Base-by-base conservation (phyloP, 2,797 vertebrate species). In the Falco peregrinus region DNA sequence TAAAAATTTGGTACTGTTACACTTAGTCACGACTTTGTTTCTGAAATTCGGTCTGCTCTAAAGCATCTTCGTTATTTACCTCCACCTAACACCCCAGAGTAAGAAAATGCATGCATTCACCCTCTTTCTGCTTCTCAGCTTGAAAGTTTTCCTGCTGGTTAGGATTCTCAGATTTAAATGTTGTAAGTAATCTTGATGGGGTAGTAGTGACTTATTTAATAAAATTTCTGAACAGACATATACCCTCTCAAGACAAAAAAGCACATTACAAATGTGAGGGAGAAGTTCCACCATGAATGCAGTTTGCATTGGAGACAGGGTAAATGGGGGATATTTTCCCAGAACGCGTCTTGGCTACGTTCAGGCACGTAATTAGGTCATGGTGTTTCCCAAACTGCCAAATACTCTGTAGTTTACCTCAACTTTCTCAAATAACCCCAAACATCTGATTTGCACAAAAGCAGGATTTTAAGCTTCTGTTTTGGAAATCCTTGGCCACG, bases 331-430 rank as follows among this genome's bases (percentile, higher is more conserved):
- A 21, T 48, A 8, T 59, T 67, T 39, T 79, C 35, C 60, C 39
- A 67, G 24, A 45, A 80, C 0, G 0, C 1, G 0, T 31, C 19
- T 57, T 8, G 5, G 39, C 16, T 75, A 75, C 19, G 16, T 67
- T 28, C 1, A 3, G 37, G 56, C 43, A 74, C 29, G 43, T 29
- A 8, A 43, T 39, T 28, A 82, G 83, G 24, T 63, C n/a, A 26
- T 7, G 5, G 14, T 28, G 63, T 79, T 94, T 84, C 83, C 50
- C 65, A 74, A 50, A 43, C 16, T 60, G 53, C 14, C n/a, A 56
- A 67, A 43, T 29, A 83, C 48, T 28, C 2, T 2, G 41, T 35
- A 43, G 14, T 75, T 84, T 63, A 59, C 29, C 24, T 89, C 25
- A n/a, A 2, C 85, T 94, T 89, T 92, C 65, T 87, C 81, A 84